Base-by-base conservation (phyloP, 2,797 vertebrate genomes). In the Philypnodon macrostomus region DNA sequence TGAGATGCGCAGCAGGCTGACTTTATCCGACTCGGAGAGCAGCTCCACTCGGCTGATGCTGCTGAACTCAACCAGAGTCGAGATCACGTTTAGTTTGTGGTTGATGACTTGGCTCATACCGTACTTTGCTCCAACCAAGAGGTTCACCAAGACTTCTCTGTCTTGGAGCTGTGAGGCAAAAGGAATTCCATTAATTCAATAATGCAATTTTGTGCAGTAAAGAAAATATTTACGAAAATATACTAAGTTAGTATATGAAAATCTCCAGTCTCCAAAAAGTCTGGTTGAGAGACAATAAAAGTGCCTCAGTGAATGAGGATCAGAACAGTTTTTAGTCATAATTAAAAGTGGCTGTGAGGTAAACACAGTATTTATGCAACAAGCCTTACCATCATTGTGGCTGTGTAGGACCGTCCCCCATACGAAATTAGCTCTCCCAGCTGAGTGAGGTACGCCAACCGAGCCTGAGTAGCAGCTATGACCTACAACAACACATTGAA, bases 41-140 rank as follows among this genome's bases (percentile, higher is more conserved):
- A 99, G 81, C 73, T 99, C 96, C 39, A 99, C 80, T 0, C 90
- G 90, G 80, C 93, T 96, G 73, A 99, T 96, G 78, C 87, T 96
- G 69, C 91, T 87, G 80, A 99, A 99, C 73, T 98, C 95, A 1
- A 96, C 95, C 87, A 99, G 70, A 0, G 88, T 93, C 5, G 91
- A 93, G 79, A 96, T 81, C 68, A 98, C 92, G 58, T 96, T 98
- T 70, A 99, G 94, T 71, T 98, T 98, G 85, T 92, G 97, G 69
- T 98, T 99, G 80, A 98, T 89, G 70, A 99, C 87, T 63, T 99
- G 97, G 77, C 97, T 98, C 85, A 99, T 92, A 2, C 96, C 97
- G 0, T 98, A 96, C 73, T 92, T 94, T 35, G 97, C 93, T 57
- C 95, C 95, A 54, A 99, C 93, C 63, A 99, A 88, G 73, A 99